phyloP scores from a whole-genome alignment of 2,888 invertebrate species.

The Clostera curtula region DNA sequence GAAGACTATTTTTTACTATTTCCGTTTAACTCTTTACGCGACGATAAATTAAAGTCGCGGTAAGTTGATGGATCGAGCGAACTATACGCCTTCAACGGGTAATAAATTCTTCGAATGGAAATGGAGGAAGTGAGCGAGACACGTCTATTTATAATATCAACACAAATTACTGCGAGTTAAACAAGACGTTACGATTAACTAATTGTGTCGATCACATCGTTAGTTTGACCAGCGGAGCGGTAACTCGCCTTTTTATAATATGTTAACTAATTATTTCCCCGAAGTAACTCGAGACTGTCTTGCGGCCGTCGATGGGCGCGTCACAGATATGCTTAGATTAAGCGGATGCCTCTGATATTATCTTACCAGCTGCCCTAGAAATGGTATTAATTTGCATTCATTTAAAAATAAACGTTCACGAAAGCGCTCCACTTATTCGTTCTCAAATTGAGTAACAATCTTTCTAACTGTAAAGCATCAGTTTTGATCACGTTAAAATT shows the following conservation, averaged over 20 bases:
- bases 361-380: conserved; percentile 47
- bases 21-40: background rate
- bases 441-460: conserved; percentile 31
- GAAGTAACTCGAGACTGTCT: conserved; percentile 35
- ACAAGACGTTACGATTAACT: conserved; percentile 28
- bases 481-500: conserved; percentile 11
- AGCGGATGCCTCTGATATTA: conserved; percentile 44
- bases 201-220: conserved; percentile 24
- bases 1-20: no score
- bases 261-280: conserved; percentile 39
- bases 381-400: conserved; percentile 51
- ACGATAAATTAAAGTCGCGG: background rate
- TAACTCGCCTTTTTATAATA: conserved; percentile 28
- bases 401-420: conserved; percentile 34
- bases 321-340: conserved; percentile 42
- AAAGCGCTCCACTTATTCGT: conserved; percentile 32
- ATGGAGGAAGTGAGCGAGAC: conserved; percentile 7
- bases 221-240: conserved; percentile 29
- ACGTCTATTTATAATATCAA: conserved; percentile 17
- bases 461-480: conserved; percentile 24
- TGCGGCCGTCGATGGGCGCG: conserved; percentile 29
- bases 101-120: conserved; percentile 7
- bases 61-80: no score
- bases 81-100: conserved; percentile 2
- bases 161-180: conserved; percentile 20